Evolutionary conservation across 2,113 vertebrate genomes (phyloP).

Genomic region (Melanerpes formicivorus): DNA sequence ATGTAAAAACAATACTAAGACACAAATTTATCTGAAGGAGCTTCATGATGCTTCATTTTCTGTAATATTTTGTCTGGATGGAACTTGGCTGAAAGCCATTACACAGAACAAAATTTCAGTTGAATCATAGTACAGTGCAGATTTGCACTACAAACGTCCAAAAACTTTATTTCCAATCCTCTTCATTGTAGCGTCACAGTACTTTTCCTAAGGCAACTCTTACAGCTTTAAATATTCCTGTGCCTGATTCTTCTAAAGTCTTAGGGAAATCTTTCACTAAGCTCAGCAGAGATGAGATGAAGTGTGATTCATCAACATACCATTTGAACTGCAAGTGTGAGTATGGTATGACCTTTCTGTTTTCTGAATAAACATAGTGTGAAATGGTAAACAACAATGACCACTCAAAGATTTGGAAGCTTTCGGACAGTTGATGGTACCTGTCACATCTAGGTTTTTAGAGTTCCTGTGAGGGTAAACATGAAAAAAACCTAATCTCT

Average conservation of each 20-base stretch:
- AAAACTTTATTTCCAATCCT: neutral
- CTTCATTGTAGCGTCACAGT: neutral
- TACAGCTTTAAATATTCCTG: neutral
- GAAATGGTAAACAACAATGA: neutral
- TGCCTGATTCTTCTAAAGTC: neutral
- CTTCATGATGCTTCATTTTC: neutral
- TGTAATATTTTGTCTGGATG: neutral
- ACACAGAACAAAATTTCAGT: neutral
- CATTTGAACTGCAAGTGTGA: neutral
- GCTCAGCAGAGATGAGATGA: neutral
- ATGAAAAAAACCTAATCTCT: rapidly evolving
- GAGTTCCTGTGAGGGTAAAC: neutral
- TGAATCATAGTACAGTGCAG: neutral
- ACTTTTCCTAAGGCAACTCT: neutral
- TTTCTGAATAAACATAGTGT: neutral
- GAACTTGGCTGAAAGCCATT: neutral
- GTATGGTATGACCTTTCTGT: neutral
- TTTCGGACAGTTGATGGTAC: neutral
- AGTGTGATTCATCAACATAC: neutral
- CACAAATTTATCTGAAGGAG: neutral
- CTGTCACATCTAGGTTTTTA: neutral
- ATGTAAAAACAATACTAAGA: neutral
- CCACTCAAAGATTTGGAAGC: neutral
- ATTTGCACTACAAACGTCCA: neutral
- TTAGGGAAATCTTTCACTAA: neutral